phyloP scores from a whole-genome alignment of 2,888 invertebrate genomes.

The Pseudococcus longispinus region DNA sequence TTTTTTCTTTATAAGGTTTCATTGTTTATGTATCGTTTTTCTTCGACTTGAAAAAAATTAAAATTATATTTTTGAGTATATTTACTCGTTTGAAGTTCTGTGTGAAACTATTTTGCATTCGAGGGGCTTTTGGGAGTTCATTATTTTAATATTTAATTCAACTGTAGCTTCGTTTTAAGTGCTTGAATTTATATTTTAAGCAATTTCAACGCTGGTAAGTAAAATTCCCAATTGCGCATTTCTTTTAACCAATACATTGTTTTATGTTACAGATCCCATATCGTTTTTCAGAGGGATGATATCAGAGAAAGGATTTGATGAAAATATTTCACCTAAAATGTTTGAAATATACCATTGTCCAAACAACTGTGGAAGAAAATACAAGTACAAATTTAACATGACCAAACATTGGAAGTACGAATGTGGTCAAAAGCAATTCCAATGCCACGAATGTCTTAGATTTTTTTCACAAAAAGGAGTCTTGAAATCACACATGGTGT shows the following conservation, averaged over 20 bases:
- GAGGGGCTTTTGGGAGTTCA: too few relatives aligned
- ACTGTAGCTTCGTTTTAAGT: too few relatives aligned
- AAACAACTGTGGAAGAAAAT: slow-evolving; percentile 56
- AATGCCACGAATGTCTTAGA: slow-evolving; percentile 10
- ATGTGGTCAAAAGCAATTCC: slow-evolving; percentile 53
- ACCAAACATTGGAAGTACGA: slow-evolving; percentile 57
- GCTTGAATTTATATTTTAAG: neutral
- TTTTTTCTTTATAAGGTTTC: neutral
- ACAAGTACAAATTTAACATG: slow-evolving; percentile 54
- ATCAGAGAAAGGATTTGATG: too few relatives aligned
- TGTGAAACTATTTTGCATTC: too few relatives aligned
- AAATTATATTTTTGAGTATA: neutral
- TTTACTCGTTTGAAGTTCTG: neutral
- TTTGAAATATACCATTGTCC: slow-evolving; percentile 46
- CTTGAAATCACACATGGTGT: slow-evolving; percentile 66
- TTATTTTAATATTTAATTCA: too few relatives aligned
- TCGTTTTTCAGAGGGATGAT: neutral
- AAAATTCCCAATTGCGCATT: neutral
- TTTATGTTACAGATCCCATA: neutral
- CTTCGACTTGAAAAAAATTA: neutral
- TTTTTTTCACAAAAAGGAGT: slow-evolving; percentile 63
- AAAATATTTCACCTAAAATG: neutral
- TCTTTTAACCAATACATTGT: neutral
- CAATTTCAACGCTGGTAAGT: neutral
- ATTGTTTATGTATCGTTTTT: neutral